Conservation (phyloP, 1,140 invertebrate species). For the Archegozetes longisetosus region DNA sequence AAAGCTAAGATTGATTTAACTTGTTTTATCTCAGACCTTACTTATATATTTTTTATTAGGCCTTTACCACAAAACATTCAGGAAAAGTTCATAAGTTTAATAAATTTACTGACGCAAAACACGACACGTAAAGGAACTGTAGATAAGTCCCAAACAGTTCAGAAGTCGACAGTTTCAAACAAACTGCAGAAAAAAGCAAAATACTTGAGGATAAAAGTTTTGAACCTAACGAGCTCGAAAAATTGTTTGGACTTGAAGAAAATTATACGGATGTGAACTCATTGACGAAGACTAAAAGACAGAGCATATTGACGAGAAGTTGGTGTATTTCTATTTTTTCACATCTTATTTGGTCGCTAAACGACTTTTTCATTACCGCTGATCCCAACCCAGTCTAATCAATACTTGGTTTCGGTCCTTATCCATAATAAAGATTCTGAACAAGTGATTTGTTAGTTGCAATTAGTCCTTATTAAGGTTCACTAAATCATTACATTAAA, state of each 20-base stretch:
- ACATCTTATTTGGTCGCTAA: conserved; percentile 5
- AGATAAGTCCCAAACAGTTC: not conserved
- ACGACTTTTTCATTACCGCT: conserved; percentile 1
- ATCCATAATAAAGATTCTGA: too few relatives aligned
- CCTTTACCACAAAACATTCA: not conserved
- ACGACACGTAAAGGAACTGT: not conserved
- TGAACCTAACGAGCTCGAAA: not conserved
- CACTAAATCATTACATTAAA: too few relatives aligned
- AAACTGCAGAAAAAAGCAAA: not conserved
- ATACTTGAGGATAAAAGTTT: not conserved
- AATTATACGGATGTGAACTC: not conserved
- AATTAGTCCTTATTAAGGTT: too few relatives aligned
- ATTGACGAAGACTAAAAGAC: not conserved
- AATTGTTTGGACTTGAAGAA: not conserved
- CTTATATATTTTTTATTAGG: not conserved
- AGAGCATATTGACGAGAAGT: not conserved
- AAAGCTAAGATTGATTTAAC: too few relatives aligned
- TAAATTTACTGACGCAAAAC: not conserved
- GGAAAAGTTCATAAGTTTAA: not conserved
- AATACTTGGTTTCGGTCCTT: too few relatives aligned
- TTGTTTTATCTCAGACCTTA: too few relatives aligned
- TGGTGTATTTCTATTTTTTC: conserved; percentile 1
- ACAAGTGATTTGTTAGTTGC: too few relatives aligned
- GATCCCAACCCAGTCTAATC: too few relatives aligned
- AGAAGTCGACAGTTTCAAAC: not conserved